Base-by-base conservation (phyloP, 2,113 vertebrate genomes). In the Tragulus kanchil region DNA sequence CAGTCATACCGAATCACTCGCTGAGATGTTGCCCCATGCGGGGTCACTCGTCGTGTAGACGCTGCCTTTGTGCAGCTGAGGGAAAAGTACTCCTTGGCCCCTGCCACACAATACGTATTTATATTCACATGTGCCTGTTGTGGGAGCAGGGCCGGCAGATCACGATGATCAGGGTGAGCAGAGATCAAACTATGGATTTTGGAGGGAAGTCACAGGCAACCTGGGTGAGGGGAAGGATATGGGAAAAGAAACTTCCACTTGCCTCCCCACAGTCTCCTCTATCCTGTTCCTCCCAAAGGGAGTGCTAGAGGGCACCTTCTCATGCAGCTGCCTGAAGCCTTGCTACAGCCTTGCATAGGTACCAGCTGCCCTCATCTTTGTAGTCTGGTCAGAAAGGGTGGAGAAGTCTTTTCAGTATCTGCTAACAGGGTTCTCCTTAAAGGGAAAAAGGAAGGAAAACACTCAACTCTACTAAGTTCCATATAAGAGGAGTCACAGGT, bases 61-160 rank as follows among this genome's bases (percentile, higher is more conserved):
- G 50, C 96, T 98, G 98, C 96, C 92, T 95, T 95, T 96, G 95
- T 95, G 97, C 94, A 95, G 96, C 87, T 87, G 95, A 97, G 97
- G 97, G 97, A 95, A 94, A 96, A 96, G 50, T 86, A 54, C 94
- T 94, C 62, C 93, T 65, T 77, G 83, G 94, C 84, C 97, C 97
- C 96, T 98, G 92, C 92, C 81, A 50, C 93, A 93, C 89, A 91
- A 77, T 97, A 90, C 93, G 54, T 50, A 94, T 98, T 97, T 97
- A 97, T 89, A 97, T 98, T 96, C 97, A 98, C 97, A 93, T 96
- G 97, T 96, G 97, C 97, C 97, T 98, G 96, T 97, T 97, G 64
- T 98, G 97, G 97, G 94, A 93, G 62, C 97, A 96, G 97, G 98
- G 97, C 94, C 97, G 5, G 86, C 98, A 98, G 94, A 94, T 54